These are phyloP conservation scores for Oscheius sp. DNA, from an alignment of 2,888 invertebrate genomes.

Conservation along the genomic window DNA sequence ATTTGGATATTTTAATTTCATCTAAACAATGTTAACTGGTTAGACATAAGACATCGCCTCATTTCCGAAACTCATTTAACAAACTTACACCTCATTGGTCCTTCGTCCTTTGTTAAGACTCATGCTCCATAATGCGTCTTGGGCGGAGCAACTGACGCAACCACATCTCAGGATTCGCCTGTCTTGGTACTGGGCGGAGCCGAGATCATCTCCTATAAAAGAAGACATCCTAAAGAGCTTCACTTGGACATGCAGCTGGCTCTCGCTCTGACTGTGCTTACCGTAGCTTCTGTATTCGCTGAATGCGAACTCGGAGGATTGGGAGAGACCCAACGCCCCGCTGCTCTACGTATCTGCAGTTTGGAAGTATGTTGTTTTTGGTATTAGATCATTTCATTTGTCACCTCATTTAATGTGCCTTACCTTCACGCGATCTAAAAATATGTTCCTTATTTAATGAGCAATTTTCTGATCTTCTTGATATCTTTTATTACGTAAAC, in stretches of 20 bases:
- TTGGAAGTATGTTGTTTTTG: slow-evolving; percentile 39
- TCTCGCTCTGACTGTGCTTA: slow-evolving; percentile 25
- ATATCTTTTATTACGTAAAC: too few species aligned
- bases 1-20: background rate
- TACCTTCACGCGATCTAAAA: background rate
- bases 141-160: slow-evolving; percentile 14
- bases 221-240: background rate
- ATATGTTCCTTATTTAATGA: too few species aligned
- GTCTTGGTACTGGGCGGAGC: slow-evolving; percentile 23
- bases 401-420: background rate
- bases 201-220: slow-evolving; percentile 9
- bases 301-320: slow-evolving; percentile 42
- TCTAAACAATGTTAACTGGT: background rate
- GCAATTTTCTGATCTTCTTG: too few species aligned
- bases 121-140: background rate
- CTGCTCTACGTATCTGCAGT: slow-evolving; percentile 43
- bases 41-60: slow-evolving; percentile 2
- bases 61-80: slow-evolving; percentile 26
- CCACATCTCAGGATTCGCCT: slow-evolving; percentile 20
- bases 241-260: slow-evolving; percentile 28
- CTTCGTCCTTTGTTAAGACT: background rate
- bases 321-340: slow-evolving; percentile 33
- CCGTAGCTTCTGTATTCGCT: slow-evolving; percentile 30
- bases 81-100: slow-evolving; percentile 12
- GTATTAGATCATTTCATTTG: background rate